phyloP scores from a whole-genome alignment of 2,797 vertebrate genomes.

The Eospalax fontanierii region DNA sequence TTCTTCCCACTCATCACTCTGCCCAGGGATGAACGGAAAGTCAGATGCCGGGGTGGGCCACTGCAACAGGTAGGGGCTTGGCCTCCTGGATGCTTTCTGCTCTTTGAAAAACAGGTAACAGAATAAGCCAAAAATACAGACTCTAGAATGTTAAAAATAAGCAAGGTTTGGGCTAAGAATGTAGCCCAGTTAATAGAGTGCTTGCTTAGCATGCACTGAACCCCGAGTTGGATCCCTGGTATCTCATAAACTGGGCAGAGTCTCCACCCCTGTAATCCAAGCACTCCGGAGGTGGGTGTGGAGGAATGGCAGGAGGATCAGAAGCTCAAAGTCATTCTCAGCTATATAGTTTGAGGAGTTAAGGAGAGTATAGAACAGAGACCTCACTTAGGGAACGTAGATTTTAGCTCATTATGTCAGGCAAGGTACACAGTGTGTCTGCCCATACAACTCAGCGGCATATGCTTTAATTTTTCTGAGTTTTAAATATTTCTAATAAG shows the following conservation, averaged over 20 bases:
- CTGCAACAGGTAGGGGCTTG: neutral
- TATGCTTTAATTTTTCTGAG: neutral
- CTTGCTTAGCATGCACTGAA: neutral
- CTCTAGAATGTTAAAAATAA: neutral
- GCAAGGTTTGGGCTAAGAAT: neutral
- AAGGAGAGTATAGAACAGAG: neutral
- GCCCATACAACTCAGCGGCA: neutral
- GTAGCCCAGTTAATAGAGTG: neutral
- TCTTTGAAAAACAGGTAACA: neutral
- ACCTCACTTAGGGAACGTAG: neutral
- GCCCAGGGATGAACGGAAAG: neutral
- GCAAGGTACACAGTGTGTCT: neutral
- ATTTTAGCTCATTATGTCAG: neutral
- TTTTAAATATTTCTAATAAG: constrained; percentile 38
- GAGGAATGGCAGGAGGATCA: neutral
- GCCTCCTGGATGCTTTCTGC: neutral
- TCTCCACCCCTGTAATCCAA: neutral
- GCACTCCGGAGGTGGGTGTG: neutral
- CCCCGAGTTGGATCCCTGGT: neutral
- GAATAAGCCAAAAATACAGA: neutral
- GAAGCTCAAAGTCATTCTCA: neutral
- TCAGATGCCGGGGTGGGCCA: neutral
- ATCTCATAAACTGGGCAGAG: neutral
- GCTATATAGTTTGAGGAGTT: neutral
- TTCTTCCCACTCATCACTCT: neutral